A percentile compares a stretch with the other conserved stretches of the same genome.
These are phyloP conservation scores for Diploptera punctata DNA, from an alignment of 2,888 invertebrate species.

Conservation along the genomic window DNA sequence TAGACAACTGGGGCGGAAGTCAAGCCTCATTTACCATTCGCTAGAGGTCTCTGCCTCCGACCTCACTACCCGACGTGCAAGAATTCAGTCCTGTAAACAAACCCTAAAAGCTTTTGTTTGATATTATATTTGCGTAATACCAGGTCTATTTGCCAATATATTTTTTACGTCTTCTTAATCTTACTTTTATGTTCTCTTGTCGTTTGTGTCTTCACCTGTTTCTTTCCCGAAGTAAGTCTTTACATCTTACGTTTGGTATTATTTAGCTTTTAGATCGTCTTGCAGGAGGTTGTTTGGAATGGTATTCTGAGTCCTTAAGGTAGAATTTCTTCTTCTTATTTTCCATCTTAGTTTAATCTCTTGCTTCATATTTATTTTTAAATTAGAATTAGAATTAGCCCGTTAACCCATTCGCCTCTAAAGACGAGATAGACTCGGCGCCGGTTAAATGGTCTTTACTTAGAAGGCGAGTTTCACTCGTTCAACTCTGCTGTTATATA, in stretches of 20 bases:
- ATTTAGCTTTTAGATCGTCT: neutral
- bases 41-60: conserved; percentile 16
- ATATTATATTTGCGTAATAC: too few relatives aligned
- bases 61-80: neutral
- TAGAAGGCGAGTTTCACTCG: too few relatives aligned
- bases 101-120: too few relatives aligned
- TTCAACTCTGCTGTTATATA: too few relatives aligned
- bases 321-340: neutral
- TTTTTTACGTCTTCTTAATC: neutral
- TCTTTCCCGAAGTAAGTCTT: neutral
- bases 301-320: neutral
- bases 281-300: too few relatives aligned
- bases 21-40: conserved; percentile 40
- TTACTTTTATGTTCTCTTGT: neutral
- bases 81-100: neutral
- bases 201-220: neutral
- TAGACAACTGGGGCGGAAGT: conserved; percentile 35
- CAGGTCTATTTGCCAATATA: neutral
- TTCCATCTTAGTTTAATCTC: too few relatives aligned
- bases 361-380: neutral
- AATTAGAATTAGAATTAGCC: neutral
- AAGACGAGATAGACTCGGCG: too few relatives aligned
- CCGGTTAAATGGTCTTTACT: too few relatives aligned
- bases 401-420: too few relatives aligned
- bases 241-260: neutral